Base-by-base conservation (phyloP, 2,797 vertebrate species). In the Acanthurus tractus region DNA sequence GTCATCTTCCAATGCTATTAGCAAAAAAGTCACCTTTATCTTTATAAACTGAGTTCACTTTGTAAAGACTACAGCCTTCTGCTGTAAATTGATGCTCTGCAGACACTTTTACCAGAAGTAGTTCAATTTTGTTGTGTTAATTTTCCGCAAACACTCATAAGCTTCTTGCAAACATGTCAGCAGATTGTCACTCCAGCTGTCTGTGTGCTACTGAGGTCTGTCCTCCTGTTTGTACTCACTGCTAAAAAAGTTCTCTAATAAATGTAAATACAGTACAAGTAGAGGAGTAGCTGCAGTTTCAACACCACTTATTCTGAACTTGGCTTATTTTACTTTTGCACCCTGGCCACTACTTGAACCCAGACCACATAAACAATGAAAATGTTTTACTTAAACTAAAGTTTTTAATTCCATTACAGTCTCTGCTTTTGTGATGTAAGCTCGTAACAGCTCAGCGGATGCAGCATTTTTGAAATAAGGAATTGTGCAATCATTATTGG, bases 401-500 rank as follows among this genome's bases (percentile, higher is more conserved):
- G 5, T 2, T 23, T 63, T 11, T 11, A 4, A 56, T 5, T 25
- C 18, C 11, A 65, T 70, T 44, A 36, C 8, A 18, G 4, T 13
- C 34, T 22, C 23, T 50, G 29, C 6, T 61, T 67, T 29, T 58
- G 29, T 67, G 68, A 53, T 56, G 17, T 44, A 44, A 63, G 6
- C 45, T 77, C 6, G 0, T 42, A 63, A 71, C 40, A 38, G 64
- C 69, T 74, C 2, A 0, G 15, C 23, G 23, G 34, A 45, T 52
- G 25, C 48, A 17, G 20, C 34, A 3, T 38, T 48, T 65, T 29
- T 34, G 3, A 77, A 82, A 34, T 34, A 20, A 50, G 29, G 5
- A 6, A 12, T 87, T 85, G 77, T 62, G 85, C 77, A 82, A 87
- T 29, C 11, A 57, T 59, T 40, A 54, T 70, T 59, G 78, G 75